These are phyloP conservation scores for Clytia hemisphaerica DNA, from an alignment of 30 jellyfish, hydroid and myxozoan genomes.

Conservation along the genomic window DNA sequence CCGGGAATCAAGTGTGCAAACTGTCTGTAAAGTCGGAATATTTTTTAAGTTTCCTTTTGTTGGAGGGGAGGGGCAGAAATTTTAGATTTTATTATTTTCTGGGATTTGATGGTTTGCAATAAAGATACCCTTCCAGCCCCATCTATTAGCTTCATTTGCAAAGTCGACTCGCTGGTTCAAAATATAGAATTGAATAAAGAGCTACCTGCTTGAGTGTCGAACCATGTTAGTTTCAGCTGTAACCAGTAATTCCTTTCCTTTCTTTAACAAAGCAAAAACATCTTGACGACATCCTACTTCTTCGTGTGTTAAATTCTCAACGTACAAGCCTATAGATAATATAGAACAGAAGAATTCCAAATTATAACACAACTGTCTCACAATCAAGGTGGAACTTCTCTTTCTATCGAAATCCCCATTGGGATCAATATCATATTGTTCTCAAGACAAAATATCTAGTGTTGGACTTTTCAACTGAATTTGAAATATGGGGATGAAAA, in stretches of 20 bases:
- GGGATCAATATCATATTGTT: not conserved
- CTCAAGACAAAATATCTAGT: no score
- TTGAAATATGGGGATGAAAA: no score
- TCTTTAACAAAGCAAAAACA: conserved; percentile 45
- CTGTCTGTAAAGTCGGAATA: no score
- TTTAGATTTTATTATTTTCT: not conserved
- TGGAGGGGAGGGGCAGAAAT: not conserved
- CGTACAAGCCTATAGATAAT: conserved; percentile 66
- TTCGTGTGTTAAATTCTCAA: conserved; percentile 74
- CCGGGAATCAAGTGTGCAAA: no score
- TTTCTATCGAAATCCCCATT: not conserved
- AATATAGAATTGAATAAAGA: no score
- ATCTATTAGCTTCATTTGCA: no score
- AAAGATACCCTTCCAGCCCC: not conserved
- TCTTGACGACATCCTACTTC: conserved; percentile 46
- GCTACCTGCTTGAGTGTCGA: conserved; percentile 96
- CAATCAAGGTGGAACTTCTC: not conserved
- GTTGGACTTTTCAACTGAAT: no score
- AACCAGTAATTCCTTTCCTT: conserved; percentile 72
- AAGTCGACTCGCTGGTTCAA: no score
- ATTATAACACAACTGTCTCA: not conserved
- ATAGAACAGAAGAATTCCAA: not conserved
- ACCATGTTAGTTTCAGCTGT: conserved; percentile 97
- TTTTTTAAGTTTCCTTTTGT: not conserved
- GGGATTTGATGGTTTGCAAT: not conserved